These are phyloP conservation scores for Phrynocephalus forsythii DNA, from an alignment of 2,797 vertebrate genomes.

Conservation along the genomic window DNA sequence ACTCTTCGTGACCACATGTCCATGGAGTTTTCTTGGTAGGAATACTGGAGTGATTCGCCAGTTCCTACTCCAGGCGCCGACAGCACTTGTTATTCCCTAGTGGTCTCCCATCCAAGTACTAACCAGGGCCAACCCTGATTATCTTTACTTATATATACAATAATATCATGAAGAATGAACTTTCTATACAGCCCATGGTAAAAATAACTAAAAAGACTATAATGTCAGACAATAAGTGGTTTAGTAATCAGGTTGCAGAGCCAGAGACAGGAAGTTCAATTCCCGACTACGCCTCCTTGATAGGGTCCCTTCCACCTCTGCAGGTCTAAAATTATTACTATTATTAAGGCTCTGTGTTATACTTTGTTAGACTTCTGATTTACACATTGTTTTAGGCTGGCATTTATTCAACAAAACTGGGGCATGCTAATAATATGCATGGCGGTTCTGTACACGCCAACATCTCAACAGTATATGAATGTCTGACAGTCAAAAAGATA, in stretches of 20 bases:
- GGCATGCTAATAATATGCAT: neutral
- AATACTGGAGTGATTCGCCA: too few species aligned
- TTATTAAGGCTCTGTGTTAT: neutral
- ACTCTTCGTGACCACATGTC: too few species aligned
- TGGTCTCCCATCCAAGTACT: too few species aligned
- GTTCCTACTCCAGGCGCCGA: too few species aligned
- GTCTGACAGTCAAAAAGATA: slow-evolving; percentile 21
- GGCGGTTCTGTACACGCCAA: neutral
- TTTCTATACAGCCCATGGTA: neutral
- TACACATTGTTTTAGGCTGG: slow-evolving; percentile 14
- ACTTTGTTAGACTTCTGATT: slow-evolving; percentile 28
- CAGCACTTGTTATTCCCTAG: too few species aligned
- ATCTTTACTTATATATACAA: neutral
- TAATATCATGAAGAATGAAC: neutral
- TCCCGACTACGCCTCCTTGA: too few species aligned
- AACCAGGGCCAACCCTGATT: too few species aligned
- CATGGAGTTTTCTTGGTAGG: too few species aligned
- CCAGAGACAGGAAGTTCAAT: too few species aligned
- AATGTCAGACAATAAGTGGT: neutral
- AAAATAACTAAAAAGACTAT: neutral
- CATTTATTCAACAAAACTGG: slow-evolving; percentile 23
- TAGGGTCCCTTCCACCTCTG: too few species aligned
- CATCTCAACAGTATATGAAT: slow-evolving; percentile 28
- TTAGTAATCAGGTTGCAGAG: too few species aligned
- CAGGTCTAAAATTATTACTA: too few species aligned